Evolutionary conservation across 2,797 vertebrate genomes (phyloP).

Genomic region (Melanotaenia pygmaea): DNA sequence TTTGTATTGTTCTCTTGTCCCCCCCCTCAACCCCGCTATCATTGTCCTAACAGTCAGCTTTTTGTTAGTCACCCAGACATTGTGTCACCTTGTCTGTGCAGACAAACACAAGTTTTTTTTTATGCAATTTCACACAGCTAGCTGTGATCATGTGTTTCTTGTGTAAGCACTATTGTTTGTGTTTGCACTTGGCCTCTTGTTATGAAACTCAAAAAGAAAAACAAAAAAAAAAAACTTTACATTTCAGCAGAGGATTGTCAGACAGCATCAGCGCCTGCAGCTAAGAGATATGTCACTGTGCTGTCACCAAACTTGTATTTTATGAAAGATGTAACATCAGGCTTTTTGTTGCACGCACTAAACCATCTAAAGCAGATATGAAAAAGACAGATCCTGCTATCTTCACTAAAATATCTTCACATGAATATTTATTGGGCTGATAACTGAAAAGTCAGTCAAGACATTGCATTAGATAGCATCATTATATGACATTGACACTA

Average conservation of each 20-base stretch:
- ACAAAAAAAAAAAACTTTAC: slow-evolving; percentile 28
- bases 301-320: slow-evolving; percentile 56
- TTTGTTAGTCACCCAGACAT: slow-evolving; percentile 35
- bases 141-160: slow-evolving; percentile 37
- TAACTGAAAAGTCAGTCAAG: slow-evolving; percentile 52
- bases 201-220: slow-evolving; percentile 35
- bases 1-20: slow-evolving; percentile 40
- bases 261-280: slow-evolving; percentile 36
- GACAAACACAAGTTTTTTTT: background rate
- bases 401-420: slow-evolving; percentile 30
- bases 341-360: slow-evolving; percentile 62
- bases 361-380: slow-evolving; percentile 49
- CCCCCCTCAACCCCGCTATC: slow-evolving; percentile 34
- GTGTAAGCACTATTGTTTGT: slow-evolving; percentile 15
- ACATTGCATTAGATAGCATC: slow-evolving; percentile 19
- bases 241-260: slow-evolving; percentile 49
- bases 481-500: slow-evolving; percentile 34
- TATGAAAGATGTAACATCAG: slow-evolving; percentile 62
- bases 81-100: slow-evolving; percentile 29
- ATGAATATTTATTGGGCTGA: slow-evolving; percentile 44
- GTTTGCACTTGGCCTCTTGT: slow-evolving; percentile 39
- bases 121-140: slow-evolving; percentile 21
- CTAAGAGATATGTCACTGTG: slow-evolving; percentile 57
- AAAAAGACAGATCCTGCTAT: slow-evolving; percentile 43
- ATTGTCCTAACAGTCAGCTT: slow-evolving; percentile 15